phyloP scores from a whole-genome alignment of 2,113 vertebrate species.

The Todiramphus saurophagus region DNA sequence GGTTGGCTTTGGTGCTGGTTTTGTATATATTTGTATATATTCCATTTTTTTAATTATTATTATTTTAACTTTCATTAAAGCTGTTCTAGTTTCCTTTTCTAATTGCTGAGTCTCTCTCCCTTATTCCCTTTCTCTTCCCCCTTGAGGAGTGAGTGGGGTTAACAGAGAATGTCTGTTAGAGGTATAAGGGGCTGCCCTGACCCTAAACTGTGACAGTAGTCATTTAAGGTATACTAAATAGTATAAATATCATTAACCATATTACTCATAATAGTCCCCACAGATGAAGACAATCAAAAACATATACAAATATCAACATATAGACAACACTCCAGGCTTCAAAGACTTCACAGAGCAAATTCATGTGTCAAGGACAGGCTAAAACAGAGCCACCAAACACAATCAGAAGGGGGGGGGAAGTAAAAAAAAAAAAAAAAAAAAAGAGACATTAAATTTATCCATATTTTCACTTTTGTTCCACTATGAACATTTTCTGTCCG shows the following conservation, averaged over 20 bases:
- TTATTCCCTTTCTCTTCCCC: no score
- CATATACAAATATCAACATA: not conserved
- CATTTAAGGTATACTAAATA: not conserved
- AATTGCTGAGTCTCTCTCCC: no score
- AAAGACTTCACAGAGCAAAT: not conserved
- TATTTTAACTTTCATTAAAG: no score
- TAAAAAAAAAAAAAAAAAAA: not conserved
- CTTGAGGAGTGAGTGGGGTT: no score
- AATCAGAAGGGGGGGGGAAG: rapidly evolving
- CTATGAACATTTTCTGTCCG: not conserved
- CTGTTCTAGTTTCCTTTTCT: no score
- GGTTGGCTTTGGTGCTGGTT: no score
- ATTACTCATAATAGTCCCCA: not conserved
- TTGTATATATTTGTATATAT: no score
- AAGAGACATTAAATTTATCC: not conserved
- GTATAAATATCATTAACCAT: not conserved
- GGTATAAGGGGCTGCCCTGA: no score
- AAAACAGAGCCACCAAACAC: not conserved
- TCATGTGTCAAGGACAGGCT: not conserved
- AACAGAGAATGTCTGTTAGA: no score
- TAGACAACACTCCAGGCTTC: not conserved
- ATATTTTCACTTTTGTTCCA: not conserved
- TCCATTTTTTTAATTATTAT: no score
- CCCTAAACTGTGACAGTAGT: not conserved
- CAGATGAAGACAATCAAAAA: not conserved